Evolutionary conservation across 2,113 vertebrate species (phyloP), one percentile per base, ranked within the genome.

Genomic region (Ariopsis seemanni): DNA sequence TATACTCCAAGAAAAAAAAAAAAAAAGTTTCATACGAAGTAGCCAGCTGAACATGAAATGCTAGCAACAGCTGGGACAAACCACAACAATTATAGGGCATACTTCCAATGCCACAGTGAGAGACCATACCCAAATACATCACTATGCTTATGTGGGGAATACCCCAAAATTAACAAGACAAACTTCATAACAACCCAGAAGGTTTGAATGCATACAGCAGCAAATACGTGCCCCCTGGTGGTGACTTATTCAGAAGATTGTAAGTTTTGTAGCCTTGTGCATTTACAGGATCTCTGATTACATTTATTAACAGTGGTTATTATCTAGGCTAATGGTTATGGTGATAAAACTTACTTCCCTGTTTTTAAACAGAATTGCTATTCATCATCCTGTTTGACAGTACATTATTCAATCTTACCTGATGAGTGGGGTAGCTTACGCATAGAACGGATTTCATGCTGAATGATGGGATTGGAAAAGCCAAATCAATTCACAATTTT

Each of bases 141-240:
- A 95, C 75, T 30, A 50, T 85, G 91, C 87, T 90, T 91, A 93
- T 83, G 74, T 69, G 92, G 94, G 95, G 94, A 93, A 93, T 93
- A 94, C 93, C 94, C 94, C 90, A 63, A 53, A 0, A 67, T 80
- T 12, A 87, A 84, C 71, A 82, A 48, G 79, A 34, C 48, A 85
- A 75, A 72, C 2, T 60, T 84, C 65, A 58, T 0, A 50, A 12
- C 17, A 67, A 1, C 8, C 6, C 1, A 9, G 1, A 57, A 75
- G 52, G 72, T 42, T 30, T 48, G 60, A 60, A 88, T 25, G 87
- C 88, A 82, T 88, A 84, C 84, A 25, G 60, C 5, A 77, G 2
- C 82, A 53, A 72, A 82, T 67, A 87, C 34, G 90, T 69, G 92
- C 92, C 93, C 91, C 88, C 94, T 94, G 91, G 82, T 94, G 94